These are phyloP conservation scores for Cydia amplana DNA, from an alignment of 1,140 invertebrate genomes.

Conservation along the genomic window DNA sequence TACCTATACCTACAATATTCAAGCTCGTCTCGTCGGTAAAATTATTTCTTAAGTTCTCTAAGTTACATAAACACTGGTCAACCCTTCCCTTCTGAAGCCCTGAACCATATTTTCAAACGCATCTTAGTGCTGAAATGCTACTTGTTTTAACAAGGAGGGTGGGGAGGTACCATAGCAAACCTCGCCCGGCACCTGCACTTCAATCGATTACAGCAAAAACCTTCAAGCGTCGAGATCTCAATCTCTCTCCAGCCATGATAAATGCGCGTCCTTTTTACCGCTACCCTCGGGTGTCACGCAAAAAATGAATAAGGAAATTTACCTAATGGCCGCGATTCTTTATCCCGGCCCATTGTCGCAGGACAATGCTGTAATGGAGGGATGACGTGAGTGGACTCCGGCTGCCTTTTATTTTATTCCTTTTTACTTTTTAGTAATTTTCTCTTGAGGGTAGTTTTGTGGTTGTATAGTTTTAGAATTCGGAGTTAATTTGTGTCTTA, in stretches of 20 bases:
- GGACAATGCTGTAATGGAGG: slow-evolving; percentile 77
- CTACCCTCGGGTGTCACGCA: slow-evolving; percentile 74
- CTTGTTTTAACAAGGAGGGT: neutral
- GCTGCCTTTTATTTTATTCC: slow-evolving; percentile 43
- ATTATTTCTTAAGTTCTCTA: no score
- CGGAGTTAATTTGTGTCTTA: neutral
- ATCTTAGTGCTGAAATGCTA: neutral
- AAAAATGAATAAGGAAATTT: slow-evolving; percentile 79
- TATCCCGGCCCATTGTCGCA: slow-evolving; percentile 73
- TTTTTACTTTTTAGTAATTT: slow-evolving; percentile 39
- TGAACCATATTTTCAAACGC: no score
- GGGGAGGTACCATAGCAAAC: neutral
- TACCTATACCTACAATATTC: no score
- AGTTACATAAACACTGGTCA: no score
- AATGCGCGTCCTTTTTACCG: slow-evolving; percentile 62
- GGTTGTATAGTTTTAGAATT: slow-evolving; percentile 19
- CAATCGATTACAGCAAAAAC: slow-evolving; percentile 33
- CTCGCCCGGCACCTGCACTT: slow-evolving; percentile 12
- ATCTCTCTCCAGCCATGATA: slow-evolving; percentile 60
- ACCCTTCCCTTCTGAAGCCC: no score
- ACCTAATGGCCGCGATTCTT: slow-evolving; percentile 76
- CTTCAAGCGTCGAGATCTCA: slow-evolving; percentile 37
- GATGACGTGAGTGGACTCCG: slow-evolving; percentile 71
- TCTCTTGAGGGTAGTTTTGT: slow-evolving; percentile 30
- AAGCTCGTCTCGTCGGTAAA: no score